Evolutionary conservation across 2,113 vertebrate genomes (phyloP).

Genomic region (Orcinus orca): DNA sequence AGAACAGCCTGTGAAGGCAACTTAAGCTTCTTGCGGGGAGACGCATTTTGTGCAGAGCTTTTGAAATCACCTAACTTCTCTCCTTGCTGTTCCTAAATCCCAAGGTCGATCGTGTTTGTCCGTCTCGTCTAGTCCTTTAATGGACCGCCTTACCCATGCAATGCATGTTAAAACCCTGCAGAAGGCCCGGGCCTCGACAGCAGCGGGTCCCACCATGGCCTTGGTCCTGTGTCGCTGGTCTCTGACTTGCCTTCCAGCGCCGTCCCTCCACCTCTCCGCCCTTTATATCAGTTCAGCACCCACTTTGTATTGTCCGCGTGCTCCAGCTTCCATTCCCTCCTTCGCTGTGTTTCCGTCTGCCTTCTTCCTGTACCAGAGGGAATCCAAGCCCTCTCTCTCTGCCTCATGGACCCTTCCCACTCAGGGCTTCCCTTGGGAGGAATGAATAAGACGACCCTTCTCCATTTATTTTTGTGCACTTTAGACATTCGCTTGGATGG

Average conservation of each 20-base stretch:
- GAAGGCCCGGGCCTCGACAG: background rate
- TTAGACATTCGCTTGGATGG: background rate
- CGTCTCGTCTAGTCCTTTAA: background rate
- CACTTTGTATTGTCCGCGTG: background rate
- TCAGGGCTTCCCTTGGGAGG: background rate
- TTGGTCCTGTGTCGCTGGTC: background rate
- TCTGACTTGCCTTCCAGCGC: background rate
- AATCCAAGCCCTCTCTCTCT: background rate
- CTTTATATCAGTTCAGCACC: background rate
- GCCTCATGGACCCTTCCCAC: background rate
- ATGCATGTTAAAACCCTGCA: no score
- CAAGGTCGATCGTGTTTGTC: background rate
- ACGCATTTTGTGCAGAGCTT: background rate
- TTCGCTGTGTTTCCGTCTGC: background rate
- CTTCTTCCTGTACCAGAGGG: fast-evolving
- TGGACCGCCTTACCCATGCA: background rate
- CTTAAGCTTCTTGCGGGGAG: no score
- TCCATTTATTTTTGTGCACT: background rate
- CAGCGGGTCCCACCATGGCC: fast-evolving
- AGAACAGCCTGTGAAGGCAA: background rate
- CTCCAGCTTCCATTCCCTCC: background rate
- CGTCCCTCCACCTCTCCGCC: background rate
- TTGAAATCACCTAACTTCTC: background rate
- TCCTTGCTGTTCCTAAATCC: background rate
- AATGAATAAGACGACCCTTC: background rate